Base-by-base conservation (phyloP, 2,113 vertebrate species). In the Sinocyclocheilus anshuiensis region DNA sequence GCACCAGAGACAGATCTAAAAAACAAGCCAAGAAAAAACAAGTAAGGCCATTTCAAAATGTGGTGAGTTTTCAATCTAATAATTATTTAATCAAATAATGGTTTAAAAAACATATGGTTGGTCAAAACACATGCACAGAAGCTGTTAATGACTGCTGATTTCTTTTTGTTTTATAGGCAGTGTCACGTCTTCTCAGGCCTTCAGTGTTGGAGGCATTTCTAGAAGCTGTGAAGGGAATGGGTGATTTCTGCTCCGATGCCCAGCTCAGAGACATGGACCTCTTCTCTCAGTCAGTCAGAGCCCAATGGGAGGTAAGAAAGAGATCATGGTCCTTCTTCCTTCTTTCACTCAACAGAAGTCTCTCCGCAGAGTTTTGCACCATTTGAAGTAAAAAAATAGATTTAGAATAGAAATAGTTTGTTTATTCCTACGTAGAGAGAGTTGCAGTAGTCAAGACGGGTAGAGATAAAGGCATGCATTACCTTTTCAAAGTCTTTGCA, bases 271-370 rank as follows among this genome's bases (percentile, higher is more conserved):
- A 91, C 15, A 87, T 97, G 90, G 94, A 95, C 89, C 90, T 93
- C 65, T 92, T 94, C 50, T 95, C 94, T 81, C 87, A 92, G 67
- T 93, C 94, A 1, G 88, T 96, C 84, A 90, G 89, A 61, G 89
- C 90, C 85, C 96, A 94, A 89, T 99, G 98, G 98, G 95, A 97
- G 96, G 97, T 99, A 93, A 36, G 91, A 29, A 26, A 84, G 69
- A 48, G 33, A 13, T 42, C 20, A 48, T 12, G 20, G 20, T 22
- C 57, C 1, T 59, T 22, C 20, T n/a, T n/a, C n/a, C n/a, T 36
- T 36, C 36, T 0, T 36, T 5, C 36, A 36, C 36, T 36, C 36
- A 36, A 36, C 36, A 36, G 36, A 36, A 36, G 4, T 36, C 36
- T 36, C 36, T 0, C 36, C 36, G 0, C 4, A 36, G 4, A 36